Base-by-base conservation (phyloP, 1,140 invertebrate genomes). In the Drosophila parvula region DNA sequence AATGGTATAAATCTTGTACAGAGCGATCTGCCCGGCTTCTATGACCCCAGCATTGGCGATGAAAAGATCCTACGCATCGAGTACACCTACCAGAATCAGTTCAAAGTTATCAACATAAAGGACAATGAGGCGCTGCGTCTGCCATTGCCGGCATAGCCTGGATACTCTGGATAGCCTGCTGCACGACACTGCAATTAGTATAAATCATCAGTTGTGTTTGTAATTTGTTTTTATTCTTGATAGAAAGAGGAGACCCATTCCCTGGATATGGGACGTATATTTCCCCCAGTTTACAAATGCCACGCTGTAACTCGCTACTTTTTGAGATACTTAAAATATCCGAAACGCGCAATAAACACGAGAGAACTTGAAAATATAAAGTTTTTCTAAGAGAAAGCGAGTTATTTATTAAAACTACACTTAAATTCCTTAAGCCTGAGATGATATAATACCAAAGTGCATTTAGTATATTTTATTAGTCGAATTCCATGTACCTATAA, bases 1-100 rank as follows among this genome's bases (percentile, higher is more conserved):
- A 55, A 55, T 5, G 0, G 8, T n/a, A 1, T 27, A 4, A 3
- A 28, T 40, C 0, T 11, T 11, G 68, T 57, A 3, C 92, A 99
- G 98, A 96, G 96, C 90, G 96, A 98, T 91, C 92, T 99, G 55
- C 97, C 98, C 38, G 98, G 98, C 30, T 99, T 99, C 92, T 99
- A 97, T 92, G 98, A 99, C 92, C 98, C 98, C 0, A 98, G 97
- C 90, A 94, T 98, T 16, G 97, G 98, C 4, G 98, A 99, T 78
- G 96, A 97, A 7, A 99, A 99, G 92, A 94, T 94, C 68, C 93
- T 99, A 28, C 95, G 95, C 40, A 94, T 99, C 63, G 95, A 96
- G 80, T 99, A 99, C 92, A 94, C 95, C 79, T 99, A 96, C 92
- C 95, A 96, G 79, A 95, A 95, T 91, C 94, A 95, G 83, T 93